phyloP scores from a whole-genome alignment of 1,140 invertebrate genomes.

The Bombus confusus region DNA sequence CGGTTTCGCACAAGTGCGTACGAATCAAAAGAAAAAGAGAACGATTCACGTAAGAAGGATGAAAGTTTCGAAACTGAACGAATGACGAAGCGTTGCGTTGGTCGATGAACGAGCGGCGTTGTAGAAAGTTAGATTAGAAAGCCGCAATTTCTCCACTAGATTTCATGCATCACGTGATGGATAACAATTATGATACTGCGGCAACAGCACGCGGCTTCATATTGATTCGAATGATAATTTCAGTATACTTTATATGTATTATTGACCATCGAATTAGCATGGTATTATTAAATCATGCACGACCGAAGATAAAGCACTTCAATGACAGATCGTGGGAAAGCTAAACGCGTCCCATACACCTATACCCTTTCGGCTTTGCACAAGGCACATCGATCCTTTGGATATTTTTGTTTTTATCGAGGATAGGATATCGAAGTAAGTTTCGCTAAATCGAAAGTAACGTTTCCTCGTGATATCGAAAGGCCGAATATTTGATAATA shows the following conservation, averaged over 20 bases:
- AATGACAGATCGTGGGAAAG: slow-evolving; percentile 32
- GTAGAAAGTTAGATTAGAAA: background rate
- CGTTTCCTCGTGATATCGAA: background rate
- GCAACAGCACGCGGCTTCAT: background rate
- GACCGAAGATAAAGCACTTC: slow-evolving; percentile 43
- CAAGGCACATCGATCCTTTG: background rate
- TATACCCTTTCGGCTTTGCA: background rate
- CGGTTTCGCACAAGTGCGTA: too few species aligned
- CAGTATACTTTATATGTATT: slow-evolving; percentile 37
- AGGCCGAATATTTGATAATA: too few species aligned
- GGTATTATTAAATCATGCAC: slow-evolving; percentile 39
- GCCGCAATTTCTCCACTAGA: background rate
- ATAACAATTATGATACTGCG: slow-evolving; percentile 51
- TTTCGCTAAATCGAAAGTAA: background rate
- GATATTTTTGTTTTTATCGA: background rate
- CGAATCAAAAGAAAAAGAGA: too few species aligned
- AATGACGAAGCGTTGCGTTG: background rate
- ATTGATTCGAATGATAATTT: slow-evolving; percentile 55
- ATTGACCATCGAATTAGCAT: slow-evolving; percentile 59
- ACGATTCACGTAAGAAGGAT: too few species aligned
- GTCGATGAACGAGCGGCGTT: background rate
- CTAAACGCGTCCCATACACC: background rate
- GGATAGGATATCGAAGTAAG: background rate
- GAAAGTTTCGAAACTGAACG: background rate
- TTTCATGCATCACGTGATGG: slow-evolving; percentile 58